phyloP scores from a whole-genome alignment of 2,113 vertebrate genomes.

The Chloropsis hardwickii region DNA sequence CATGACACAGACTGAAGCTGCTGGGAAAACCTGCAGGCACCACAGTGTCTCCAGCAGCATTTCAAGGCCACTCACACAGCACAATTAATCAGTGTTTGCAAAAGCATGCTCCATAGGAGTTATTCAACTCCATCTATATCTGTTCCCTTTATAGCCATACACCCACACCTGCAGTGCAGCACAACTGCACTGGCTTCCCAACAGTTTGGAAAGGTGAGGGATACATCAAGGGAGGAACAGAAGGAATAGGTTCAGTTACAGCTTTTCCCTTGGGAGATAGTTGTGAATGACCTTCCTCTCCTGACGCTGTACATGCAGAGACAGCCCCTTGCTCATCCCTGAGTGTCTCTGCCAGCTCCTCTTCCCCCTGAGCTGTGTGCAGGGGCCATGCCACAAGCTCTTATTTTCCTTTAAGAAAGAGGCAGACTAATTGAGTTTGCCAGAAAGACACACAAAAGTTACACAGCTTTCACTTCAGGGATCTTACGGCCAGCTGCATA shows the following conservation, averaged over 20 bases:
- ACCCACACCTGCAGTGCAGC: not conserved
- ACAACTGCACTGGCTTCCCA: not conserved
- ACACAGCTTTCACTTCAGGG: not conserved
- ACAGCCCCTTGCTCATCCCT: fast-evolving
- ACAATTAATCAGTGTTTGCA: not conserved
- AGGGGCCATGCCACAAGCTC: not conserved
- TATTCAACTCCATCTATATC: not conserved
- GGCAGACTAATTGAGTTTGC: not conserved
- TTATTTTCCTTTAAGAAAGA: not conserved
- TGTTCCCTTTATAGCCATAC: not conserved
- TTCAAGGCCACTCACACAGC: not conserved
- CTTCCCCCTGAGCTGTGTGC: not conserved
- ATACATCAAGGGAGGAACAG: not conserved
- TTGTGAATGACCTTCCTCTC: not conserved
- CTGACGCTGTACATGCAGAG: not conserved
- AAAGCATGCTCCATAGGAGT: not conserved
- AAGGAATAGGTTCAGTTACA: not conserved
- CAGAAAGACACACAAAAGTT: not conserved
- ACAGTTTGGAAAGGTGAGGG: not conserved
- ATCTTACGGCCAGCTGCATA: not conserved
- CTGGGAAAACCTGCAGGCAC: slow-evolving; percentile 41
- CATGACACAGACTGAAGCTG: not conserved
- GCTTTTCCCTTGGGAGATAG: not conserved
- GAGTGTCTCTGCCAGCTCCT: not conserved
- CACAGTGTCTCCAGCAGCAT: not conserved